phyloP scores from a whole-genome alignment of 1,140 invertebrate genomes.

The Trachymyrmex septentrionalis region DNA sequence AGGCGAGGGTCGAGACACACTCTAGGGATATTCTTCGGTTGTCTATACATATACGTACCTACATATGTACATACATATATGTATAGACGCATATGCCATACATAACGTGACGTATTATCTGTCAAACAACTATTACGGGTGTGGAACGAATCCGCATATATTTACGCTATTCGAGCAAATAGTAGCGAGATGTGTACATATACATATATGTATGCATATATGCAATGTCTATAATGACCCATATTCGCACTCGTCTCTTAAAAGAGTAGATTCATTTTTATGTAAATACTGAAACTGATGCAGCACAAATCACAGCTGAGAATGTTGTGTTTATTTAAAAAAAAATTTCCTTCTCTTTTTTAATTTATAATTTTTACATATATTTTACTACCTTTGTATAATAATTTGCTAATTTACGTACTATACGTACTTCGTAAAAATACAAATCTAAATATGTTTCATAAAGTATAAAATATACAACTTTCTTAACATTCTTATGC shows the following conservation, averaged over 20 bases:
- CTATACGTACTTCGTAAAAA: background rate
- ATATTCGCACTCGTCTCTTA: constrained; percentile 14
- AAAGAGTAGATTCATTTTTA: constrained; percentile 19
- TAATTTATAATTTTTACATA: constrained; percentile 3
- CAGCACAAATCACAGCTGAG: background rate
- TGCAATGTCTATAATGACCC: constrained; percentile 46
- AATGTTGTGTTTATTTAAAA: background rate
- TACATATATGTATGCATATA: constrained; percentile 37
- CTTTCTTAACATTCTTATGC: constrained; percentile 4
- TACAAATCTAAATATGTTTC: background rate
- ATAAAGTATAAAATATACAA: background rate
- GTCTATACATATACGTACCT: constrained; percentile 1
- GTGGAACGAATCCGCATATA: constrained; percentile 6
- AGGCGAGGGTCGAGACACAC: constrained; percentile 15
- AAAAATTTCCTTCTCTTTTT: background rate
- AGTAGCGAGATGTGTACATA: constrained; percentile 39
- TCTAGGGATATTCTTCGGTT: constrained; percentile 36
- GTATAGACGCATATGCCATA: constrained; percentile 22
- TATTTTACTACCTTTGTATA: background rate
- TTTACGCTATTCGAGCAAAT: constrained; percentile 40
- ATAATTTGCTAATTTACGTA: background rate
- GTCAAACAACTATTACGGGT: constrained; percentile 60
- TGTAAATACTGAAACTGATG: background rate
- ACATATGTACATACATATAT: background rate
- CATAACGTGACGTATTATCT: constrained; percentile 42